A percentile compares a stretch with the other conserved stretches of the same genome.
phyloP scores from a whole-genome alignment of 2,888 invertebrate genomes.

The Ormyrus rosae region DNA sequence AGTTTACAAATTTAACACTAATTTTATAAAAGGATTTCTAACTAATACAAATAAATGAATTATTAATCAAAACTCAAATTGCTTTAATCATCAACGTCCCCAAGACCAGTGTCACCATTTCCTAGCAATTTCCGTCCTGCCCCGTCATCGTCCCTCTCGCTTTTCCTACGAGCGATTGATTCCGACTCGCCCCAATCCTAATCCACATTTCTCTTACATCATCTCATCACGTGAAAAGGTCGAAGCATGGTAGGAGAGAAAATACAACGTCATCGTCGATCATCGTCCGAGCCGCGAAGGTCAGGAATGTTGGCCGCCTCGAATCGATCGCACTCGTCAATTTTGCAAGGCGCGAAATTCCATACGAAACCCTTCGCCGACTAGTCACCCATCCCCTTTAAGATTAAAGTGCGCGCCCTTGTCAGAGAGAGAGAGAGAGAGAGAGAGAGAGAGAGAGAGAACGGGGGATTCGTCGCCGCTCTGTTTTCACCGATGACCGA shows the following conservation, averaged over 20 bases:
- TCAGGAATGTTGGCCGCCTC: slow-evolving; percentile 1
- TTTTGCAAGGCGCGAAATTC: slow-evolving; percentile 21
- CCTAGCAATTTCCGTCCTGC: neutral
- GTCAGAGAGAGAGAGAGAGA: neutral
- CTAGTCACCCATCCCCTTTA: slow-evolving; percentile 24
- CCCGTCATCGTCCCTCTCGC: slow-evolving; percentile 1
- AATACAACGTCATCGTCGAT: too few relatives aligned
- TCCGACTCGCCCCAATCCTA: too few relatives aligned
- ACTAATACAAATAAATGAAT: too few relatives aligned
- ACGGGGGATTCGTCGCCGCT: too few relatives aligned
- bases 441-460: neutral
- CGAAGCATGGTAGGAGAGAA: too few relatives aligned
- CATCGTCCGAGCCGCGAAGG: slow-evolving; percentile 20
- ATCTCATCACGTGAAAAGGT: too few relatives aligned
- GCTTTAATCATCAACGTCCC: too few relatives aligned
- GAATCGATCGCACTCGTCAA: slow-evolving; percentile 35
- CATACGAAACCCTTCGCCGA: neutral
- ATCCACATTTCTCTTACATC: too few relatives aligned
- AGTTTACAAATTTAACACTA: too few relatives aligned
- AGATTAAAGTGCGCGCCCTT: slow-evolving; percentile 26
- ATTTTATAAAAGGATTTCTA: too few relatives aligned
- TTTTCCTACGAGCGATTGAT: neutral
- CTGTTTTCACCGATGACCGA: slow-evolving; percentile 24
- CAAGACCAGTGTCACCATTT: too few relatives aligned
- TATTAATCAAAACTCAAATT: too few relatives aligned